Base-by-base conservation (phyloP, 2,113 vertebrate genomes). In the Agelaius tricolor region DNA sequence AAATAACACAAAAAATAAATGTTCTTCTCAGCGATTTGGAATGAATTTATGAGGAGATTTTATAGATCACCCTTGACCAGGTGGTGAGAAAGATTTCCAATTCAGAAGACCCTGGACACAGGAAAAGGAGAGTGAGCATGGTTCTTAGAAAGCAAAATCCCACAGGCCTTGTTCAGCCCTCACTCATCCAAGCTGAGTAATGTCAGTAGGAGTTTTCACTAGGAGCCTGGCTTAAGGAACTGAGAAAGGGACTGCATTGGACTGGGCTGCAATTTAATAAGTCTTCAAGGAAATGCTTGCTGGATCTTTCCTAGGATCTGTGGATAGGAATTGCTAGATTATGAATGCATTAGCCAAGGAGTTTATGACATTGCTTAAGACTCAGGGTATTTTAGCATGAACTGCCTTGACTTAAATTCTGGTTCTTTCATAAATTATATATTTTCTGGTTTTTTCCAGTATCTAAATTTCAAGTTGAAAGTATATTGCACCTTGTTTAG, bases 131-230 rank as follows among this genome's bases (percentile, higher is more conserved):
- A 17, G 23, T 55, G 51, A 71, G 3, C 18, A 9, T 17, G 30
- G n/a, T 92, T 96, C 80, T 78, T 35, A 75, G 88, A 92, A 96
- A 93, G 52, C 11, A 12, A 16, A 58, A 62, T 89, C 94, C 73
- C 92, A 24, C 13, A 66, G 73, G 68, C 4, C 31, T 81, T 68
- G 7, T 84, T 78, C 61, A 75, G 20, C 10, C 9, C 51, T 89
- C 72, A 51, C 14, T 74, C 20, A 57, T 84, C 57, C 57, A 84
- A 77, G 35, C 8, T 84, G 57, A 74, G 59, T 55, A 75, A 93
- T 0, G 0, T 72, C 83, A 79, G 72, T 5, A 84, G 65, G 49
- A 93, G 17, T 77, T 91, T 95, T 84, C 52, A 81, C 57, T 11
- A 62, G 54, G 52, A 84, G n/a, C 6, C 59, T 86, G 81, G 84